Percentiles rank a stretch among this genome's conserved stretches.
phyloP scores from a whole-genome alignment of 2,888 invertebrate genomes.

The Parnassius smintheus region DNA sequence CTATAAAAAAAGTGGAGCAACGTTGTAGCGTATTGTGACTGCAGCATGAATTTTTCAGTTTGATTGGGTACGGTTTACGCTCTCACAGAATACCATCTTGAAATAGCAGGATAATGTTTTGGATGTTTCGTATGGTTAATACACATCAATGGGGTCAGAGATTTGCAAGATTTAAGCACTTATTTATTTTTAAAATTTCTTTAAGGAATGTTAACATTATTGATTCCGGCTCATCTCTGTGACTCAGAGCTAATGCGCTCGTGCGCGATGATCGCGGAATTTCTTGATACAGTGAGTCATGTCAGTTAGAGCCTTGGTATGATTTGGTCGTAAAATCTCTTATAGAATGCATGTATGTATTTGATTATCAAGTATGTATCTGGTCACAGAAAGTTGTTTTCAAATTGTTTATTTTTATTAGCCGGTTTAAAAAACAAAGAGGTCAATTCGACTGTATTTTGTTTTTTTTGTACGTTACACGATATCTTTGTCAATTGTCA shows the following conservation, averaged over 20 bases:
- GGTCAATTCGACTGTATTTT: too few species aligned
- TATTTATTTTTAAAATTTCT: constrained; percentile 11
- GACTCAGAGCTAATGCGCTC: constrained; percentile 1
- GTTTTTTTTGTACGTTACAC: too few species aligned
- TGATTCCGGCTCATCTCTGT: constrained; percentile 8
- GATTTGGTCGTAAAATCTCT: neutral
- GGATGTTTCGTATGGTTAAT: too few species aligned
- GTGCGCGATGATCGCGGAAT: neutral
- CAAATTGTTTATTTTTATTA: neutral
- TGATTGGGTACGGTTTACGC: too few species aligned
- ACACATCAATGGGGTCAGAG: too few species aligned
- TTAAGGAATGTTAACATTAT: constrained; percentile 4
- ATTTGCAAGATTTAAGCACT: neutral
- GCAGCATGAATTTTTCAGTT: too few species aligned
- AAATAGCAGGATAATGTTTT: too few species aligned
- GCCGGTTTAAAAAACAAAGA: too few species aligned
- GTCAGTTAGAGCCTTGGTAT: neutral
- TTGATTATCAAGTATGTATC: neutral
- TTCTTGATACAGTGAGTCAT: constrained; percentile 17
- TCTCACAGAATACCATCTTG: too few species aligned
- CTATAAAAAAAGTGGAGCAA: too few species aligned
- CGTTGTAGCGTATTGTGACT: too few species aligned
- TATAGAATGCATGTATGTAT: neutral
- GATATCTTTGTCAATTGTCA: too few species aligned
- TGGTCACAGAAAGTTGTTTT: neutral